phyloP scores from a whole-genome alignment of 2,113 vertebrate species.

The Blennius ocellaris region DNA sequence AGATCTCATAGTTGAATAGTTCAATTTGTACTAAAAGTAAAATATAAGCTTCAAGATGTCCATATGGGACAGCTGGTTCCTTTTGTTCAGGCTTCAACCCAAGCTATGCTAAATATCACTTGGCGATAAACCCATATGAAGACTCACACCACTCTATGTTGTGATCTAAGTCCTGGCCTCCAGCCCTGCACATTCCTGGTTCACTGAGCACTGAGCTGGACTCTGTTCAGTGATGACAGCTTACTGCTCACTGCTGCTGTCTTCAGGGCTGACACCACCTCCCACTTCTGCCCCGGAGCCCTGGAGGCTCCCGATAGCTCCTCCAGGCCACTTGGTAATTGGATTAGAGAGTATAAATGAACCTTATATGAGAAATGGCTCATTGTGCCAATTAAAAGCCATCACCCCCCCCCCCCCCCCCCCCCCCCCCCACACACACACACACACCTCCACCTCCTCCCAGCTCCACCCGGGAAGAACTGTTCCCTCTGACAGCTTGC shows the following conservation, averaged over 20 bases:
- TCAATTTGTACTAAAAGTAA: too few relatives aligned
- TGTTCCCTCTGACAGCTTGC: constrained; percentile 29
- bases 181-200: not conserved
- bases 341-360: constrained; percentile 35
- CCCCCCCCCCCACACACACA: too few relatives aligned
- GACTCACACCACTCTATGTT: too few relatives aligned
- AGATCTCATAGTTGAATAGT: too few relatives aligned
- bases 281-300: constrained; percentile 2
- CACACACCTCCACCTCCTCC: too few relatives aligned
- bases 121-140: too few relatives aligned
- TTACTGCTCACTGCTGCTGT: not conserved
- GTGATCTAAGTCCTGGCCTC: too few relatives aligned
- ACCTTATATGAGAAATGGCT: constrained; percentile 44
- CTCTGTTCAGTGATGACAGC: not conserved
- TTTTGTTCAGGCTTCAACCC: too few relatives aligned
- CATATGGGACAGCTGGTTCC: too few relatives aligned
- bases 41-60: too few relatives aligned
- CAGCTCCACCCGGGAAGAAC: not conserved
- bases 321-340: constrained; percentile 42
- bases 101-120: too few relatives aligned
- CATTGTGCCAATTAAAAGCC: constrained; percentile 63
- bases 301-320: constrained; percentile 18
- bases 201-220: constrained; percentile 15
- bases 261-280: constrained; percentile 7
- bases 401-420: not conserved